A percentile compares a stretch with the other conserved stretches of the same genome.
Conservation (phyloP, 2,888 invertebrate species). For the Rhodophaea formosa region DNA sequence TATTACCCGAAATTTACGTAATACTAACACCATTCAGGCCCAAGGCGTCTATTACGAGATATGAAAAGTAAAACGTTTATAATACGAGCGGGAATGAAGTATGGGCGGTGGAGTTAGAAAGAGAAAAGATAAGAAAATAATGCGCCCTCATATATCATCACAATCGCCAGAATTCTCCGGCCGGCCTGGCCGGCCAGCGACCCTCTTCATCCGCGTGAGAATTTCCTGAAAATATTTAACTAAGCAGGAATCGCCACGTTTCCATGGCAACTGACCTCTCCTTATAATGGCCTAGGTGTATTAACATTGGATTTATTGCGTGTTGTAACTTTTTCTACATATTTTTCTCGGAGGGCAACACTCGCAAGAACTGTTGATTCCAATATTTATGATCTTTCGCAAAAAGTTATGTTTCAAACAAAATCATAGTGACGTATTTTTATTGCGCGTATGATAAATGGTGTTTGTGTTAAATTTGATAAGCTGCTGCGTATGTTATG, state of each 20-base stretch:
- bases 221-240: conserved; percentile 71
- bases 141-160: conserved; percentile 79
- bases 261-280: conserved; percentile 38
- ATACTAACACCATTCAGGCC: conserved; percentile 64
- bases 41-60: conserved; percentile 67
- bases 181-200: conserved; percentile 62
- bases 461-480: conserved; percentile 5
- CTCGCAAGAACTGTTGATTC: conserved; percentile 13
- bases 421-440: conserved; percentile 11
- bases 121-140: conserved; percentile 81
- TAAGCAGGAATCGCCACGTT: conserved; percentile 48
- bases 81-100: conserved; percentile 73
- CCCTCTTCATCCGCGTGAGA: conserved; percentile 68
- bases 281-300: conserved; percentile 34
- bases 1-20: conserved; percentile 68
- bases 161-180: conserved; percentile 75
- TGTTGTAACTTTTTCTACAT: conserved; percentile 16
- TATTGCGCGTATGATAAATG: not conserved
- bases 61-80: conserved; percentile 77
- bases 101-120: conserved; percentile 76
- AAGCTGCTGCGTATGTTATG: not conserved
- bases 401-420: conserved; percentile 7
- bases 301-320: conserved; percentile 37
- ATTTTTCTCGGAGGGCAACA: conserved; percentile 6
- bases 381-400: conserved; percentile 8